A percentile compares a stretch with the other conserved stretches of the same genome.
Evolutionary conservation across 1,140 invertebrate genomes (phyloP).

Genomic region (Wasmannia auropunctata): DNA sequence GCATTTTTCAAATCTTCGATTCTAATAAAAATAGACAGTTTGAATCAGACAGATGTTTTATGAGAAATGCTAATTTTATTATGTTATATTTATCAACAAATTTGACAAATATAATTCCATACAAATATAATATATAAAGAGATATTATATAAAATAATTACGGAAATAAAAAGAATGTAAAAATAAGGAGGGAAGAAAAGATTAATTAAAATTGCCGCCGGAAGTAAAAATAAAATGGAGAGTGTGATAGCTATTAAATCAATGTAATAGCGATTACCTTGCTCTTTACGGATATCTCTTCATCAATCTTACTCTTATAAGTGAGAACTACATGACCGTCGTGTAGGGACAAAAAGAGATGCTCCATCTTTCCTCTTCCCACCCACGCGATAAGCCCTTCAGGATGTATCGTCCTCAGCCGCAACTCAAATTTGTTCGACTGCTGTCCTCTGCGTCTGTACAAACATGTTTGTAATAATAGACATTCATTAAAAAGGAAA

Average conservation of each 20-base stretch:
- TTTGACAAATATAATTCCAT: not conserved
- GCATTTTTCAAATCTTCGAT: not conserved
- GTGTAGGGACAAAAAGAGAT: slow-evolving; percentile 80
- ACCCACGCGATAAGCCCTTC: slow-evolving; percentile 89
- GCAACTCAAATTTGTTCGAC: slow-evolving; percentile 88
- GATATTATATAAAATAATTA: not conserved
- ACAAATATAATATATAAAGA: not conserved
- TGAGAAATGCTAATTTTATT: not conserved
- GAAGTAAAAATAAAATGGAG: not conserved
- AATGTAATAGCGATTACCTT: slow-evolving; percentile 78
- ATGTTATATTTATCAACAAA: not conserved
- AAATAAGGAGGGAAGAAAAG: not conserved
- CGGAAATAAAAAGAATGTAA: not conserved
- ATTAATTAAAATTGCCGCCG: not conserved
- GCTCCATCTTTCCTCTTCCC: slow-evolving; percentile 85
- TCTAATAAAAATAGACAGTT: not conserved
- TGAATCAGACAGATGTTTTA: not conserved
- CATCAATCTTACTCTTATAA: slow-evolving; percentile 81
- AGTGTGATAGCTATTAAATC: not conserved
- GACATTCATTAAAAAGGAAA: not conserved
- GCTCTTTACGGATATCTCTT: slow-evolving; percentile 85
- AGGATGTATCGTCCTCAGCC: slow-evolving; percentile 86
- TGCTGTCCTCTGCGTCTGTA: slow-evolving; percentile 86
- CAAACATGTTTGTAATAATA: slow-evolving; percentile 33
- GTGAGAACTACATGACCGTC: slow-evolving; percentile 88